Conservation (phyloP, 1,140 invertebrate genomes). For the Mizuhopecten yessoensis region DNA sequence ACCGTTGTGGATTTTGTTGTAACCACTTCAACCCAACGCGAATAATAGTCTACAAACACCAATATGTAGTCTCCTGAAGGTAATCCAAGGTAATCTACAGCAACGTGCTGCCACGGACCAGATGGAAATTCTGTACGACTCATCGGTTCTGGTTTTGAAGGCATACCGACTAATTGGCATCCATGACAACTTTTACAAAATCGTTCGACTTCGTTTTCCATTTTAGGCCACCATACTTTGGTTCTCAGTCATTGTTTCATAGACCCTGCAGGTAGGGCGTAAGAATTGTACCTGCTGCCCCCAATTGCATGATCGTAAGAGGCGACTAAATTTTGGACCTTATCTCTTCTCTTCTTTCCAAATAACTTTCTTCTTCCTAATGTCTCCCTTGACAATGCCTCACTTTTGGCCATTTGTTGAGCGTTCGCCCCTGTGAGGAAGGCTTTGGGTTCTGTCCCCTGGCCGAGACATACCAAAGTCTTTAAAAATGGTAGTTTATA, state of each 20-base stretch:
- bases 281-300: no score
- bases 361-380: no score
- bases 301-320: no score
- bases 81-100: constrained; percentile 52
- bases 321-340: no score
- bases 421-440: no score
- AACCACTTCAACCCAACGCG: constrained; percentile 57
- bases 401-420: no score
- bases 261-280: no score
- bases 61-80: constrained; percentile 49
- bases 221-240: constrained; percentile 67
- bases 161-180: constrained; percentile 62
- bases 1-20: constrained; percentile 51
- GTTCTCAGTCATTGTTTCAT: constrained; percentile 63
- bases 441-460: no score
- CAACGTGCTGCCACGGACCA: constrained; percentile 47
- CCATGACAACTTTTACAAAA: constrained; percentile 55
- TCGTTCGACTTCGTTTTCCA: constrained; percentile 62
- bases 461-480: no score
- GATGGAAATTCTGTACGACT: constrained; percentile 49
- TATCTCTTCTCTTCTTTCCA: no score
- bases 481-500: no score
- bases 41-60: constrained; percentile 56
- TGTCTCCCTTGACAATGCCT: no score
- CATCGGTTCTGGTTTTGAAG: constrained; percentile 53